A percentile compares a stretch with the other conserved stretches of the same genome.
Evolutionary conservation across 2,113 vertebrate genomes (phyloP).

Genomic region (Campylomormyrus numenius): DNA sequence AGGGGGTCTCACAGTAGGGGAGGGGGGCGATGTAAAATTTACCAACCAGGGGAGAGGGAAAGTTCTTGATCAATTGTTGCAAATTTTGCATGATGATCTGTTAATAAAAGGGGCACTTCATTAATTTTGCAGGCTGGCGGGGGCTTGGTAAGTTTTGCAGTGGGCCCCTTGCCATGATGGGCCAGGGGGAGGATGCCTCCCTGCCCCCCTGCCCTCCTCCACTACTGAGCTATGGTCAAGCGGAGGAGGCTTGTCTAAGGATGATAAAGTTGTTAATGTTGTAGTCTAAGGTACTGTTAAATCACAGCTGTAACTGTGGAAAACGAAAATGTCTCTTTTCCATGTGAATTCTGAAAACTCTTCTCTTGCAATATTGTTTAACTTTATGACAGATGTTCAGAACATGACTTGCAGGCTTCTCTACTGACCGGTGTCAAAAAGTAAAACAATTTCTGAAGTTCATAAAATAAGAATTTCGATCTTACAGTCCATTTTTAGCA

Average conservation of each 20-base stretch:
- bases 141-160: background rate
- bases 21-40: background rate
- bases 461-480: background rate
- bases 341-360: background rate
- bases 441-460: background rate
- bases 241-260: background rate
- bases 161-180: background rate
- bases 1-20: background rate
- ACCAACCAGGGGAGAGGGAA: background rate
- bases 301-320: background rate
- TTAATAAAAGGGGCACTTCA: background rate
- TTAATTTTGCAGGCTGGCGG: background rate
- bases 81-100: background rate
- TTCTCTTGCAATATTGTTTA: background rate
- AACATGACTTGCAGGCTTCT: background rate
- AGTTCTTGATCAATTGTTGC: background rate
- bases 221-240: background rate
- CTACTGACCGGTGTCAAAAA: background rate
- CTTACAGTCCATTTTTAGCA: background rate
- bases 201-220: background rate
- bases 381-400: background rate
- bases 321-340: background rate
- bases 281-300: background rate
- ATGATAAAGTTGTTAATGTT: background rate
- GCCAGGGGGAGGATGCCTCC: background rate